Evolutionary conservation across 2,113 vertebrate genomes (phyloP), one percentile per base, ranked within the genome.

Genomic region (Heloderma charlesbogerti): DNA sequence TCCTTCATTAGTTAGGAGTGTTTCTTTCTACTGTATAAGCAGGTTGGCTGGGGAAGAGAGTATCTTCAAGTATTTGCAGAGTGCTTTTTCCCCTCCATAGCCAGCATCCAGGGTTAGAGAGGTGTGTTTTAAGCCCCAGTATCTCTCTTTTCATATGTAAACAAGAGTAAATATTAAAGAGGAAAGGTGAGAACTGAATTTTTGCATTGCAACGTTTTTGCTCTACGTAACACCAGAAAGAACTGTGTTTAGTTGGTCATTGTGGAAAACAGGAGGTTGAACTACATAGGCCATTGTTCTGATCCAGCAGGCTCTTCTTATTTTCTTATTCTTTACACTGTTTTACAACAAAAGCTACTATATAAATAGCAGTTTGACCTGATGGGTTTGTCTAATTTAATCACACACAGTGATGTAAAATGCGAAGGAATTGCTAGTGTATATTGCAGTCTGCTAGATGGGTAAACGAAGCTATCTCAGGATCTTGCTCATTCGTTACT

Each of bases 381-480:
- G 20, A 40, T 1, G 37, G 48, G 51, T 72, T 40, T 40, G 0
- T 88, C 51, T 51, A 7, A n/a, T 6, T 6, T 48, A 82, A 69
- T 43, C 4, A 84, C 54, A 57, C 29, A 45, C 81, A 57, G 34
- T 75, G 54, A 87, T 48, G 78, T 71, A 78, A 54, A 87, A 0
- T 0, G 4, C n/a, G 0, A 66, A 18, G 0, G 0, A 54, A 6
- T 4, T 45, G 54, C 57, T 69, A 74, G 25, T 18, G 0, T 4
- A 74, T 10, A 22, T 18, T 78, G 75, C 10, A 0, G 0, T 83
- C 25, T 51, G 6, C 3, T 86, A 67, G 3, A 13, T 74, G 18
- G 69, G 20, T 1, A 79, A 37, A 34, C 3, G 5, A 85, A 78
- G 3, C 22, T 15, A 16, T 48, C 77, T 6, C 60, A 63, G 27